Conservation (phyloP, 2,888 invertebrate species). For the Sylvicola fuscatus region DNA sequence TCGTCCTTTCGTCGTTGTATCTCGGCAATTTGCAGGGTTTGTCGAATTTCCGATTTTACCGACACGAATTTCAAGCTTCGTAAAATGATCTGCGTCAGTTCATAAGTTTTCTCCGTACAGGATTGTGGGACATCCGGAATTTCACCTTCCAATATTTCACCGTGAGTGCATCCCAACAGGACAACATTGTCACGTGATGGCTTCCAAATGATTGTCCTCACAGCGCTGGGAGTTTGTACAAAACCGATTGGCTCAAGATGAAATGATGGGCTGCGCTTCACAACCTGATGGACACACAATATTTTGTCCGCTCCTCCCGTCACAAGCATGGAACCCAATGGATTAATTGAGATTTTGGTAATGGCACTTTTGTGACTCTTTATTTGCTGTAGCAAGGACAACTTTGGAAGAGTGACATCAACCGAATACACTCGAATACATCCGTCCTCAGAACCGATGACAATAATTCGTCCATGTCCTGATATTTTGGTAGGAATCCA, state of each 20-base stretch:
- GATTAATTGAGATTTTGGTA: constrained; percentile 38
- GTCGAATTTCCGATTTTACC: constrained; percentile 35
- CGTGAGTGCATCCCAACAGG: constrained; percentile 29
- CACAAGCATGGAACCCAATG: constrained; percentile 33
- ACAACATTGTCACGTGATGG: constrained; percentile 26
- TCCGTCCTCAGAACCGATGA: constrained; percentile 52
- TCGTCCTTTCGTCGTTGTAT: constrained; percentile 29
- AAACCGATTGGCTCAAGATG: constrained; percentile 43
- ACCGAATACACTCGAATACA: constrained; percentile 34
- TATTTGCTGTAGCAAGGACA: constrained; percentile 22
- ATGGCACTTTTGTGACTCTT: constrained; percentile 48
- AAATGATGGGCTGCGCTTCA: constrained; percentile 22
- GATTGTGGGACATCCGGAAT: constrained; percentile 24
- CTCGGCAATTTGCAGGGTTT: constrained; percentile 35
- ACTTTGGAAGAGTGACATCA: constrained; percentile 8
- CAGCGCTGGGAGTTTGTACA: constrained; percentile 36
- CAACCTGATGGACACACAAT: constrained; percentile 41
- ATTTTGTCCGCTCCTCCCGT: constrained; percentile 46
- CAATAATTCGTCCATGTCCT: constrained; percentile 36
- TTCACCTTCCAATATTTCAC: constrained; percentile 31
- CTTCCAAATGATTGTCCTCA: constrained; percentile 48
- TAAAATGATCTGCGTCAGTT: constrained; percentile 18
- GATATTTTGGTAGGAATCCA: constrained; percentile 58
- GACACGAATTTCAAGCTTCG: constrained; percentile 30
- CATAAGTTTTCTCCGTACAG: constrained; percentile 28